phyloP scores from a whole-genome alignment of 2,113 vertebrate genomes.

The Gnathonemus longibarbis region DNA sequence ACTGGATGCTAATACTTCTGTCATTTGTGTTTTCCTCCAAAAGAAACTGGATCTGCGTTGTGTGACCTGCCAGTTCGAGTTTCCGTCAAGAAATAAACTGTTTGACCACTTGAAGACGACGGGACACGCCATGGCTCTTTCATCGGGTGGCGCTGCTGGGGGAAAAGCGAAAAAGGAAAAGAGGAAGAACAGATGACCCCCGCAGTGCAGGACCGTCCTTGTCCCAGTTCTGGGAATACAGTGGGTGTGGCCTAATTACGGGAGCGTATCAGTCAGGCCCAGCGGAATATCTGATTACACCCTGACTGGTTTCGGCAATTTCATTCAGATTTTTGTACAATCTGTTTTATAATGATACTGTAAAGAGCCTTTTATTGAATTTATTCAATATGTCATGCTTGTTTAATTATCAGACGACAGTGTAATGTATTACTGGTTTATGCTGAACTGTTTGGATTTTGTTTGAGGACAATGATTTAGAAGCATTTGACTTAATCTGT shows the following conservation, averaged over 20 bases:
- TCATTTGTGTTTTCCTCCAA: conserved; percentile 43
- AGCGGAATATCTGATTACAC: background rate
- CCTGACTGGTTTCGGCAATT: background rate
- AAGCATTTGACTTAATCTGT: background rate
- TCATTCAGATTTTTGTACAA: background rate
- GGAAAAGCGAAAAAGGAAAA: conserved; percentile 77
- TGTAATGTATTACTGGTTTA: background rate
- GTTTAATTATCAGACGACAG: background rate
- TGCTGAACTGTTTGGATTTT: background rate
- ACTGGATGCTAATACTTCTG: background rate
- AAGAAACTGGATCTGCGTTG: conserved; percentile 66
- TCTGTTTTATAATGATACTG: background rate
- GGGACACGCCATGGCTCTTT: conserved; percentile 70
- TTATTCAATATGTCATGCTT: background rate
- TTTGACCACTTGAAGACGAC: conserved; percentile 87
- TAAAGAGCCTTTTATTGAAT: conserved; percentile 5
- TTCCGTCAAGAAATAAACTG: conserved; percentile 86
- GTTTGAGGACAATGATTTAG: background rate
- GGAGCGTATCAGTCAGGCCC: background rate
- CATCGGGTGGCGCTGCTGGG: conserved; percentile 38
- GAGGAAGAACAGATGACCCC: conserved; percentile 69
- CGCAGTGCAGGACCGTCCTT: background rate
- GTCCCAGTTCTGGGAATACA: background rate
- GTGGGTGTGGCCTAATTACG: background rate
- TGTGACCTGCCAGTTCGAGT: conserved; percentile 71